Evolutionary conservation across 2,888 invertebrate genomes (phyloP).

Genomic region (Pristionchus entomophagus): DNA sequence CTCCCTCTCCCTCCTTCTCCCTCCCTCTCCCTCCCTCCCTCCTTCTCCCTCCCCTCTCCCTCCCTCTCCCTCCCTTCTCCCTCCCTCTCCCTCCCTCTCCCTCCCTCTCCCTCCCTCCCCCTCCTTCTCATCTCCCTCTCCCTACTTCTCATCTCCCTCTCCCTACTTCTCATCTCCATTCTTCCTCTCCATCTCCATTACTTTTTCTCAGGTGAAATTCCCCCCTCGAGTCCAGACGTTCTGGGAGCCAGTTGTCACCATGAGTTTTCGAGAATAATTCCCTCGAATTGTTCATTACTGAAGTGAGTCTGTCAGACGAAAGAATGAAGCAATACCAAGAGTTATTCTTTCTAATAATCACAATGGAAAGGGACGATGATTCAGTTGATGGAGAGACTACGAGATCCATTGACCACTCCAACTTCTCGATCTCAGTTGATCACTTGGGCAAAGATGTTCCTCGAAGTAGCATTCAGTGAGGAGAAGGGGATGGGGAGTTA

Average conservation of each 20-base stretch:
- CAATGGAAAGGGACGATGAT: background rate
- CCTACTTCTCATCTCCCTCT: background rate
- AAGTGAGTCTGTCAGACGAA: background rate
- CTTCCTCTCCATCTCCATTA: background rate
- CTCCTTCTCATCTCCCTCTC: background rate
- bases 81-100: no score
- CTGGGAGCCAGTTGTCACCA: slow-evolving; percentile 18
- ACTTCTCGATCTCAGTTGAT: slow-evolving; percentile 37
- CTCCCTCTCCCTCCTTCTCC: background rate
- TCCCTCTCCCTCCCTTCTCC: no score
- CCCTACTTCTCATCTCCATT: no score
- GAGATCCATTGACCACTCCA: background rate
- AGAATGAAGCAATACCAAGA: background rate
- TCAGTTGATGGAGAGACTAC: slow-evolving; percentile 32
- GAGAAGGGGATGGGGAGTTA: background rate
- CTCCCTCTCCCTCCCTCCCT: background rate
- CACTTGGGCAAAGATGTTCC: slow-evolving; percentile 36
- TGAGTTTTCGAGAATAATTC: slow-evolving; percentile 7
- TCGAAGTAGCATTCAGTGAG: slow-evolving; percentile 12
- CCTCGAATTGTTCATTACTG: background rate
- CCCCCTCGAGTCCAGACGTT: background rate
- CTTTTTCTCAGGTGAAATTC: background rate
- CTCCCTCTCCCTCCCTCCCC: no score
- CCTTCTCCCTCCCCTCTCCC: background rate
- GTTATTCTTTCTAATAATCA: no score